Conservation (phyloP, 1,140 invertebrate species). For the Teleogryllus occipitalis region DNA sequence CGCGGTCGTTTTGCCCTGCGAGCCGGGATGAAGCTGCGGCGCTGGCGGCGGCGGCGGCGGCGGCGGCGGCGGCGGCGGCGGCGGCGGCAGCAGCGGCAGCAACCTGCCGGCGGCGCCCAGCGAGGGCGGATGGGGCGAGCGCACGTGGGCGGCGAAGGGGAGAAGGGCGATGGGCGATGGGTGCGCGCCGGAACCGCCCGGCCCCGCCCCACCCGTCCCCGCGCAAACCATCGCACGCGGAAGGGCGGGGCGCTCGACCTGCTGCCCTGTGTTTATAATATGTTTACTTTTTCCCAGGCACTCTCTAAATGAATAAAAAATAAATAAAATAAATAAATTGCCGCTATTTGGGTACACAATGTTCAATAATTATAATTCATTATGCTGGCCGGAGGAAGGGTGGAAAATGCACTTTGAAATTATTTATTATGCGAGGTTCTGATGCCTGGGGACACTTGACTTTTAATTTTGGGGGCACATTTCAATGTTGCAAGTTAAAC, state of each 20-base stretch:
- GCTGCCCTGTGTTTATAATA: neutral
- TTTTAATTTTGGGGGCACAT: constrained; percentile 4
- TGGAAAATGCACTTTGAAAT: neutral
- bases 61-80: too few species aligned
- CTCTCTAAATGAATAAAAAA: neutral
- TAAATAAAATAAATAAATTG: constrained; percentile 6
- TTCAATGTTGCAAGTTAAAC: constrained; percentile 5
- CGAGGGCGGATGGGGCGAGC: too few species aligned
- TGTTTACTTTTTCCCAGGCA: neutral
- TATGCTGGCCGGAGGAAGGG: neutral
- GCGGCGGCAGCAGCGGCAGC: too few species aligned
- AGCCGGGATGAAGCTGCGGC: too few species aligned
- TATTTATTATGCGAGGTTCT: neutral
- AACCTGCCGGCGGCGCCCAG: too few species aligned
- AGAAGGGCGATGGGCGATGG: neutral
- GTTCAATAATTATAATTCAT: constrained; percentile 6
- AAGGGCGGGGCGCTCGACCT: neutral
- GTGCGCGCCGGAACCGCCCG: neutral
- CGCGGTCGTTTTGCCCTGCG: too few species aligned
- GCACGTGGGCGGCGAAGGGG: neutral
- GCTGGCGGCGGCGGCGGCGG: too few species aligned
- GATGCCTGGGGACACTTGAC: neutral
- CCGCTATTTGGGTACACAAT: neutral
- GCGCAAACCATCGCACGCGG: too few species aligned
- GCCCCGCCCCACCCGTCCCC: too few species aligned